Conservation (phyloP, 1,140 invertebrate genomes). For the Aphelenchoides avenae region DNA sequence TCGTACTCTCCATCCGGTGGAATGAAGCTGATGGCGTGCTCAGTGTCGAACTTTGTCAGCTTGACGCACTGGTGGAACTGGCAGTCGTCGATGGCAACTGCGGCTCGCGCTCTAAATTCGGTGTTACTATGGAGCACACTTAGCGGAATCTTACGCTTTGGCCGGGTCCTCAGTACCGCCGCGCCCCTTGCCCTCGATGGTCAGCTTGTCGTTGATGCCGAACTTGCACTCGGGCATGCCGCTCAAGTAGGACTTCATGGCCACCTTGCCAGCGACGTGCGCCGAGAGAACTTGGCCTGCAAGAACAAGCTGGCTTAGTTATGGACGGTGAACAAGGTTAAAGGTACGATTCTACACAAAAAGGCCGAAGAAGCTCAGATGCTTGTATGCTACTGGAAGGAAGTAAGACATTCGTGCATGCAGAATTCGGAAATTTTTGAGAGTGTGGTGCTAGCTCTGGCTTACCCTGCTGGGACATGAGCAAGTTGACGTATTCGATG, state of each 20-base stretch:
- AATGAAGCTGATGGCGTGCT: constrained; percentile 99
- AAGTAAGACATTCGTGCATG: neutral
- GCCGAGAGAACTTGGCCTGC: constrained; percentile 92
- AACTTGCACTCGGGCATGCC: constrained; percentile 99
- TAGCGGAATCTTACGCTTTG: constrained; percentile 62
- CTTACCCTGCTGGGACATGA: constrained; percentile 97
- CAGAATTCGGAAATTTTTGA: constrained; percentile 15
- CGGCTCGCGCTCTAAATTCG: constrained; percentile 63
- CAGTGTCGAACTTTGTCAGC: constrained; percentile 98
- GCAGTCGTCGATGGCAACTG: constrained; percentile 98
- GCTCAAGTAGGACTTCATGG: constrained; percentile 98
- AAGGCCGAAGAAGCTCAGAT: neutral
- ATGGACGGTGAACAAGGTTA: neutral
- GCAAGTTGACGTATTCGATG: constrained; percentile 93
- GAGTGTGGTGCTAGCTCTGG: neutral
- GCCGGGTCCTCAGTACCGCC: constrained; percentile 76
- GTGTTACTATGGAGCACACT: too few relatives aligned
- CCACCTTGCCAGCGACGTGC: constrained; percentile 97
- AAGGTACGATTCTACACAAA: neutral
- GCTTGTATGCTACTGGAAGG: too few relatives aligned
- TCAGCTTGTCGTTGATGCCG: constrained; percentile 98
- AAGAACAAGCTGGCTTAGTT: too few relatives aligned
- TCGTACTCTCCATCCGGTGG: constrained; percentile 99
- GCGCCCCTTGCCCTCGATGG: constrained; percentile 92
- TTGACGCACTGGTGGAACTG: constrained; percentile 99